phyloP scores from a whole-genome alignment of 2,888 invertebrate species.

The Lathronympha strigana region DNA sequence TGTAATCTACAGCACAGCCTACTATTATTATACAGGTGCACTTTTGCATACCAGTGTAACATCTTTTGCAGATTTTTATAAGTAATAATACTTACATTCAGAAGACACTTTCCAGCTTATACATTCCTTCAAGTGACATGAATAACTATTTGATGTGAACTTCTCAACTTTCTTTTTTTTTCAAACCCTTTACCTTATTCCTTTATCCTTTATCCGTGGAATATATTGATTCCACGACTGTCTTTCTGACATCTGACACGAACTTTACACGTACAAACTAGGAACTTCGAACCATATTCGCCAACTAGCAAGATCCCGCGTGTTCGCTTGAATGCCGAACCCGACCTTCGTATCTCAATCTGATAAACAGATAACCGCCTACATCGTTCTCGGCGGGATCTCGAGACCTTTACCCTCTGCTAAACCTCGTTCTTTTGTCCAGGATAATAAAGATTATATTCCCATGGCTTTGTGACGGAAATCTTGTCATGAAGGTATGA shows the following conservation, averaged over 20 bases:
- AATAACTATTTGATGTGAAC: not conserved
- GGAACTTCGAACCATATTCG: conserved; percentile 60
- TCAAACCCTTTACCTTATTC: conserved; percentile 13
- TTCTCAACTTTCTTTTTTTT: not conserved
- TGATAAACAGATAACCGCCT: conserved; percentile 76
- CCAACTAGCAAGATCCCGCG: conserved; percentile 57
- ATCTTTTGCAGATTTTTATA: too few species aligned
- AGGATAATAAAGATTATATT: conserved; percentile 53
- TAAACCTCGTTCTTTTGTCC: conserved; percentile 48
- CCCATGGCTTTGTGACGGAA: conserved; percentile 42
- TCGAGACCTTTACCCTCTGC: conserved; percentile 55
- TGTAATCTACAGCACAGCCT: not conserved
- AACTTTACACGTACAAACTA: conserved; percentile 48
- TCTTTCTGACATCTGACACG: conserved; percentile 20
- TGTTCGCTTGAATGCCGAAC: conserved; percentile 72
- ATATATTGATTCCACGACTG: conserved; percentile 27
- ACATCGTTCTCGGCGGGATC: conserved; percentile 75
- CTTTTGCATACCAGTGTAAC: too few species aligned
- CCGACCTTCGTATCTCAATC: conserved; percentile 78
- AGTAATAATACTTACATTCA: too few species aligned
- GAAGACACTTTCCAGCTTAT: too few species aligned
- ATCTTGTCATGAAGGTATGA: conserved; percentile 72
- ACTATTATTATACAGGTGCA: too few species aligned
- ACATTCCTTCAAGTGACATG: not conserved
- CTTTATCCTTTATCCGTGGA: too few species aligned